A percentile compares a stretch with the other conserved stretches of the same genome.
phyloP scores from a whole-genome alignment of 2,797 vertebrate genomes.

The Manis javanica region DNA sequence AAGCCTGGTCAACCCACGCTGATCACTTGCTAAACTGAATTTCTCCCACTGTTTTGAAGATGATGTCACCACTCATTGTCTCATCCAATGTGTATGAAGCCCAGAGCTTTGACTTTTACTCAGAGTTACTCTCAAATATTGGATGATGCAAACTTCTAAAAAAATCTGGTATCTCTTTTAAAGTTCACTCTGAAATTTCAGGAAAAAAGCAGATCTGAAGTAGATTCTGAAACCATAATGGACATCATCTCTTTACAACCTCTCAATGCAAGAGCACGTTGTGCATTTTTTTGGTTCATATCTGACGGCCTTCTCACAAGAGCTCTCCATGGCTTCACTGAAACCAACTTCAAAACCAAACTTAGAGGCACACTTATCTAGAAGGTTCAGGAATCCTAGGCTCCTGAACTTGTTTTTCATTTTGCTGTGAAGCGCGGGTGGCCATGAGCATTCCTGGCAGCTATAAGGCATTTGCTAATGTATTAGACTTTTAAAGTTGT shows the following conservation, averaged over 20 bases:
- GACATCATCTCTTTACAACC: not conserved
- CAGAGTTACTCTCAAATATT: not conserved
- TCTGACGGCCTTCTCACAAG: conserved; percentile 52
- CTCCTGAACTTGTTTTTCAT: conserved; percentile 45
- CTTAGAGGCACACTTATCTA: conserved; percentile 11
- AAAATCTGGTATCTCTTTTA: not conserved
- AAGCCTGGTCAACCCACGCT: not conserved
- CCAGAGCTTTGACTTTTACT: conserved; percentile 35
- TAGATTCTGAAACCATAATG: not conserved
- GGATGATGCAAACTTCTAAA: not conserved
- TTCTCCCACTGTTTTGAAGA: not conserved
- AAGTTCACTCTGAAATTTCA: conserved; percentile 40
- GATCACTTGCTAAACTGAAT: not conserved
- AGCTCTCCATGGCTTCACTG: not conserved
- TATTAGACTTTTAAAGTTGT: conserved; percentile 71
- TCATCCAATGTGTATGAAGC: not conserved
- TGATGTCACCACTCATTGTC: not conserved
- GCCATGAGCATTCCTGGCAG: conserved; percentile 60
- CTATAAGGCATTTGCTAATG: conserved; percentile 65
- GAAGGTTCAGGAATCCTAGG: not conserved
- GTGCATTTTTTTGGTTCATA: not conserved
- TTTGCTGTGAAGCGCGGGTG: conserved; percentile 65
- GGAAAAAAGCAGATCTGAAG: not conserved
- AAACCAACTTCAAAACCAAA: conserved; percentile 44
- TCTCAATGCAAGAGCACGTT: conserved; percentile 11